A percentile compares a stretch with the other conserved stretches of the same genome.
These are phyloP conservation scores for Lateolabrax maculatus DNA, from an alignment of 2,797 vertebrate species.

Conservation along the genomic window DNA sequence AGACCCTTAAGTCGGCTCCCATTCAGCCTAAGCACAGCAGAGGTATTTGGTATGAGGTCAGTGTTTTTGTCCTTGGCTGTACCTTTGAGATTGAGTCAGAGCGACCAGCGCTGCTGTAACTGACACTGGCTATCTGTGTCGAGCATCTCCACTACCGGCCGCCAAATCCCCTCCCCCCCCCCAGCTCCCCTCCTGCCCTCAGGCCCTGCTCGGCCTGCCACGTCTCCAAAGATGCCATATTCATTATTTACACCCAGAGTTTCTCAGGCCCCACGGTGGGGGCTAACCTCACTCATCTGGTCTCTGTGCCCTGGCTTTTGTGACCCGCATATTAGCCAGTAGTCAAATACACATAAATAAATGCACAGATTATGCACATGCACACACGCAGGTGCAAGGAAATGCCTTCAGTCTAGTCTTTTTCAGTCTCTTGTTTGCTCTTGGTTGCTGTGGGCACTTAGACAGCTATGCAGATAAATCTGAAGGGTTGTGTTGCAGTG, in stretches of 20 bases:
- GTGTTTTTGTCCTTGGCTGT: conserved; percentile 73
- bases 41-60: conserved; percentile 57
- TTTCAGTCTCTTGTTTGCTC: conserved; percentile 21
- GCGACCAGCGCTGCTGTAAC: conserved; percentile 60
- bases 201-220: conserved; percentile 31
- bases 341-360: conserved; percentile 28
- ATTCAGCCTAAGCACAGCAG: conserved; percentile 6
- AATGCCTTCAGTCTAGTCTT: conserved; percentile 16
- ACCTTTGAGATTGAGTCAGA: conserved; percentile 64
- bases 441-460: conserved; percentile 3
- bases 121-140: conserved; percentile 77
- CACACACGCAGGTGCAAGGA: neutral
- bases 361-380: neutral
- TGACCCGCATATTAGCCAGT: conserved; percentile 6
- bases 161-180: conserved; percentile 34
- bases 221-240: conserved; percentile 63
- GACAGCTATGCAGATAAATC: conserved; percentile 20
- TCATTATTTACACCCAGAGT: conserved; percentile 78
- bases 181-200: conserved; percentile 29
- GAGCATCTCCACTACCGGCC: conserved; percentile 66
- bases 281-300: conserved; percentile 52
- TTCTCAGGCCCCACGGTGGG: conserved; percentile 46
- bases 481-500: conserved; percentile 13
- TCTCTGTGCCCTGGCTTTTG: conserved; percentile 29
- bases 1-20: conserved; percentile 12